Percentiles rank a stretch among this genome's conserved stretches.
phyloP scores from a whole-genome alignment of 1,140 invertebrate genomes.

The Penaeus vannamei region DNA sequence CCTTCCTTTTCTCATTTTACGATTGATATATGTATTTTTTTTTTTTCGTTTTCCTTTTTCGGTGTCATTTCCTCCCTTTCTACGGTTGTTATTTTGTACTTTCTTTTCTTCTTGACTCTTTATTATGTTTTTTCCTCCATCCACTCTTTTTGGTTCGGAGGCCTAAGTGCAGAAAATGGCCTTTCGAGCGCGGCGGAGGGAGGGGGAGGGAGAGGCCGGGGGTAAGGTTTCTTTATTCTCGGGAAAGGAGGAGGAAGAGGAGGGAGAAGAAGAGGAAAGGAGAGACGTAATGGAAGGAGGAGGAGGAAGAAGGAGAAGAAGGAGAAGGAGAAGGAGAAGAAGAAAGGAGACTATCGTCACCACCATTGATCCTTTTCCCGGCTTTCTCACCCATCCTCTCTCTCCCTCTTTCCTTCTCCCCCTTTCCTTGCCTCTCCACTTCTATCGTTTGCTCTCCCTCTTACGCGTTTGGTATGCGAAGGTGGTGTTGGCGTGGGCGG shows the following conservation, averaged over 20 bases:
- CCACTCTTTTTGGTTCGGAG: background rate
- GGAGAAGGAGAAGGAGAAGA: background rate
- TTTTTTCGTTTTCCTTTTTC: background rate
- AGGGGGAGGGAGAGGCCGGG: background rate
- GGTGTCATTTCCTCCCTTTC: background rate
- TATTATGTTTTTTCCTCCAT: too few species aligned
- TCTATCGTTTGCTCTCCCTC: background rate
- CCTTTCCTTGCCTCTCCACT: background rate
- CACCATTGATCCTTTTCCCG: background rate
- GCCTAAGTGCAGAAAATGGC: background rate
- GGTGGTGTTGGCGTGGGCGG: background rate
- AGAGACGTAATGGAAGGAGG: background rate
- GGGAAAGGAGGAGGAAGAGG: background rate
- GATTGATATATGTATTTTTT: background rate
- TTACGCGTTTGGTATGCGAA: background rate
- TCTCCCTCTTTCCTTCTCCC: background rate
- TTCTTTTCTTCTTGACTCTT: too few species aligned
- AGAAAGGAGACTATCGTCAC: background rate
- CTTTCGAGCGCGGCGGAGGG: background rate
- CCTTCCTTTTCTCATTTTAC: background rate
- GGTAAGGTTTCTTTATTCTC: too few species aligned
- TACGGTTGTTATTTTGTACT: too few species aligned
- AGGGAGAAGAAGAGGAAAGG: background rate
- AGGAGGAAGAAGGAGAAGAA: background rate
- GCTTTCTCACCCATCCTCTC: background rate